These are phyloP conservation scores for Drosophila melanocephala DNA, from an alignment of 2,888 invertebrate genomes.

Conservation along the genomic window DNA sequence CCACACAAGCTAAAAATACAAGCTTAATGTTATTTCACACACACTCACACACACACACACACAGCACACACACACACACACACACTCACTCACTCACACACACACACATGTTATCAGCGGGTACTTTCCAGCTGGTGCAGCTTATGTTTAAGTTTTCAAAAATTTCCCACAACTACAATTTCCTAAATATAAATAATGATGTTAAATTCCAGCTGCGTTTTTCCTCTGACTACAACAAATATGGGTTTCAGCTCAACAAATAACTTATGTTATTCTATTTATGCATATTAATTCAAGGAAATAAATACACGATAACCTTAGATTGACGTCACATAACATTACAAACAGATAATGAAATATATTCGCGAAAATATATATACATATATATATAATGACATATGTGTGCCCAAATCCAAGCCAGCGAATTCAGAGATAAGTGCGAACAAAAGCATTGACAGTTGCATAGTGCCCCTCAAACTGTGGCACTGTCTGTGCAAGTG, in stretches of 20 bases:
- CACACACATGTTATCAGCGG: slow-evolving; percentile 9
- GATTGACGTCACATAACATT: background rate
- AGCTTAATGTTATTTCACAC: slow-evolving; percentile 2
- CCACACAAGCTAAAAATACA: slow-evolving; percentile 17
- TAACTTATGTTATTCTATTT: background rate
- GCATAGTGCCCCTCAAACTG: slow-evolving; percentile 25
- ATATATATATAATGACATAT: background rate
- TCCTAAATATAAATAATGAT: background rate
- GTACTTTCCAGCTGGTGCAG: slow-evolving; percentile 11
- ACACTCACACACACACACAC: slow-evolving; percentile 2
- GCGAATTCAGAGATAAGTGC: background rate
- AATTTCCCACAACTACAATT: background rate
- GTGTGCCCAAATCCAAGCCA: background rate
- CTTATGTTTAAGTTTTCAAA: slow-evolving; percentile 20
- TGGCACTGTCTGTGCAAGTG: slow-evolving; percentile 27
- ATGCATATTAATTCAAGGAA: background rate
- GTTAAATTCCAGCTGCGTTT: background rate
- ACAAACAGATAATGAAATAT: too few relatives aligned
- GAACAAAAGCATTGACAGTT: slow-evolving; percentile 9
- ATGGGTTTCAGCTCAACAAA: background rate
- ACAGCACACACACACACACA: background rate
- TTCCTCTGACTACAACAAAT: background rate
- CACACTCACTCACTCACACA: background rate
- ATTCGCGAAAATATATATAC: background rate
- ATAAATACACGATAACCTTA: background rate